Evolutionary conservation across 2,888 invertebrate genomes (phyloP).

Genomic region (Eupeodes latifasciatus): DNA sequence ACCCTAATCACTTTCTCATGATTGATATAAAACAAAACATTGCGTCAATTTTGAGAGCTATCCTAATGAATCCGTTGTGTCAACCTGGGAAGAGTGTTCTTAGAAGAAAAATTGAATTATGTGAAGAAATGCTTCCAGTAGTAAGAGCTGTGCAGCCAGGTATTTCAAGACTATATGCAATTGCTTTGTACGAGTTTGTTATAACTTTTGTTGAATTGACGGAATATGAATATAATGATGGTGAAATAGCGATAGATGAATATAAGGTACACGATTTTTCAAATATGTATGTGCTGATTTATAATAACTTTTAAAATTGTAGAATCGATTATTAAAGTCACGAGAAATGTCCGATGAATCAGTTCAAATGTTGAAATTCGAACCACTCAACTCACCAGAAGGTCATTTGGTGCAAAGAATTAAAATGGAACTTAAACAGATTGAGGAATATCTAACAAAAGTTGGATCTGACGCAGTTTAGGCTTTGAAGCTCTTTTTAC

Average conservation of each 20-base stretch:
- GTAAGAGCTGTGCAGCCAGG: slow-evolving; percentile 88
- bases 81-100: slow-evolving; percentile 85
- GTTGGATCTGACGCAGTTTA: neutral
- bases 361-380: slow-evolving; percentile 88
- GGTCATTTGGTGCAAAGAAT: slow-evolving; percentile 84
- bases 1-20: slow-evolving; percentile 88
- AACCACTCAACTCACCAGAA: slow-evolving; percentile 90
- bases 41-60: slow-evolving; percentile 86
- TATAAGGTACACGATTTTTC: slow-evolving; percentile 84
- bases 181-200: slow-evolving; percentile 91
- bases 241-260: slow-evolving; percentile 86
- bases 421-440: slow-evolving; percentile 79
- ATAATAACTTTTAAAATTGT: slow-evolving; percentile 50
- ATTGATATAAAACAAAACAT: slow-evolving; percentile 89
- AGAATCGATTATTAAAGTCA: slow-evolving; percentile 82
- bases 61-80: slow-evolving; percentile 84
- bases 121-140: slow-evolving; percentile 87
- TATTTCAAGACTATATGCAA: slow-evolving; percentile 85
- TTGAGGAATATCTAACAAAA: slow-evolving; percentile 78
- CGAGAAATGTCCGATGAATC: slow-evolving; percentile 87
- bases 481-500: neutral
- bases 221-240: slow-evolving; percentile 87
- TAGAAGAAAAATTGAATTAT: slow-evolving; percentile 87
- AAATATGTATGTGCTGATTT: neutral
- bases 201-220: slow-evolving; percentile 87